phyloP scores from a whole-genome alignment of 1,140 invertebrate species.

The Drosophila melanica region DNA sequence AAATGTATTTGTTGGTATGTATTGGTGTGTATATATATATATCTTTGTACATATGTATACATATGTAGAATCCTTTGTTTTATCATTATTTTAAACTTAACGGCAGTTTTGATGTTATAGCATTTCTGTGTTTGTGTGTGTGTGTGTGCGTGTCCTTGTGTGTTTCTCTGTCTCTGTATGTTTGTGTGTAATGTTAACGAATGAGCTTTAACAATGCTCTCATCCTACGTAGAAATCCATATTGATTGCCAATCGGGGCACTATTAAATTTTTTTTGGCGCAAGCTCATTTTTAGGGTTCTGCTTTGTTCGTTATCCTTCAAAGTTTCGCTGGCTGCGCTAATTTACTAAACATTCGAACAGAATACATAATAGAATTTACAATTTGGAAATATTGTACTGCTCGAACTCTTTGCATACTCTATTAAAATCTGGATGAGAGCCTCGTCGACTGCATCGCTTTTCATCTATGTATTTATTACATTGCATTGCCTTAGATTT shows the following conservation, averaged over 20 bases:
- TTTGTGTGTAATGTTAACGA: constrained; percentile 25
- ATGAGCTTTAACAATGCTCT: constrained; percentile 30
- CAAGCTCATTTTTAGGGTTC: not conserved
- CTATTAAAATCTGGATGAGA: constrained; percentile 1
- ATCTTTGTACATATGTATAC: constrained; percentile 21
- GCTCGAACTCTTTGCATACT: not conserved
- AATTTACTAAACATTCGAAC: not conserved
- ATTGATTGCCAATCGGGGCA: constrained; percentile 30
- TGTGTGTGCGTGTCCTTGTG: constrained; percentile 26
- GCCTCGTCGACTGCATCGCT: constrained; percentile 51
- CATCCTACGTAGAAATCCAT: not conserved
- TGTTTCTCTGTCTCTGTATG: constrained; percentile 23
- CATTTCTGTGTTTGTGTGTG: constrained; percentile 59
- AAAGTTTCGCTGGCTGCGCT: constrained; percentile 9
- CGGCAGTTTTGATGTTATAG: constrained; percentile 82
- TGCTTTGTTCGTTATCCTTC: constrained; percentile 16
- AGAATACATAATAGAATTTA: not conserved
- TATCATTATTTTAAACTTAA: constrained; percentile 80
- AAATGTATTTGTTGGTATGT: constrained; percentile 19
- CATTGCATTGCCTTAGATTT: not conserved
- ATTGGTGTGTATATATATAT: constrained; percentile 21
- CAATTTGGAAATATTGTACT: not conserved
- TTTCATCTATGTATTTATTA: constrained; percentile 14
- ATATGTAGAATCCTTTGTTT: constrained; percentile 63
- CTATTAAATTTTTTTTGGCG: constrained; percentile 8